These are phyloP conservation scores for Halesus radiatus DNA, from an alignment of 1,140 invertebrate species.

Conservation along the genomic window DNA sequence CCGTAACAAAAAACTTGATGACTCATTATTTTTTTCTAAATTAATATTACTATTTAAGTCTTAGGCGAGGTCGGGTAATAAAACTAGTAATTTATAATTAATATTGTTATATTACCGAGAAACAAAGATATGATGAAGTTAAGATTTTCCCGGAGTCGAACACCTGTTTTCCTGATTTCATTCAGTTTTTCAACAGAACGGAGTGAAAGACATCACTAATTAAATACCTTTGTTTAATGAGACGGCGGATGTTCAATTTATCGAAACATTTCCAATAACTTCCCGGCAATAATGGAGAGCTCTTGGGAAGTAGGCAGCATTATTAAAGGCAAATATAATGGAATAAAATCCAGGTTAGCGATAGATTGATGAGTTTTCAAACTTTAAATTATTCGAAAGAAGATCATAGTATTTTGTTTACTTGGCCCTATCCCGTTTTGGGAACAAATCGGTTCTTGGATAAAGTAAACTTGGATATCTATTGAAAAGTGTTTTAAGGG, in stretches of 20 bases:
- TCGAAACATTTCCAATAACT: slow-evolving; percentile 25
- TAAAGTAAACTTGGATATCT: slow-evolving; percentile 4
- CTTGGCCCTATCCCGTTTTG: slow-evolving; percentile 10
- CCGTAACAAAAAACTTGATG: no score
- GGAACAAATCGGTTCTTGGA: slow-evolving; percentile 1
- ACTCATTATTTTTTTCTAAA: no score
- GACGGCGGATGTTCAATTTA: neutral
- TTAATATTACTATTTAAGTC: no score
- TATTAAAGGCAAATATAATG: slow-evolving; percentile 23
- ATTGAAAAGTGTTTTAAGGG: neutral
- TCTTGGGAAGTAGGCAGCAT: neutral
- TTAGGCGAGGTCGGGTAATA: no score
- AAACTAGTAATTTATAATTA: no score
- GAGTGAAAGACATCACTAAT: neutral
- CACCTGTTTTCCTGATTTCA: no score
- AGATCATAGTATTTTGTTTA: slow-evolving; percentile 16
- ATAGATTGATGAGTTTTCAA: slow-evolving; percentile 33
- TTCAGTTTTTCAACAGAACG: no score
- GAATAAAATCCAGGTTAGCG: slow-evolving; percentile 22
- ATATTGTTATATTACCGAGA: no score
- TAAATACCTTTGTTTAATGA: neutral
- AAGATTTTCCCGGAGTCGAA: no score
- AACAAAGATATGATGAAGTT: no score
- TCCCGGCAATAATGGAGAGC: neutral
- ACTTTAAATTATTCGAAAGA: slow-evolving; percentile 14